Percentiles rank a stretch among this genome's conserved stretches.
Conservation (phyloP, 2,113 vertebrate species). For the Geothlypis trichas region DNA sequence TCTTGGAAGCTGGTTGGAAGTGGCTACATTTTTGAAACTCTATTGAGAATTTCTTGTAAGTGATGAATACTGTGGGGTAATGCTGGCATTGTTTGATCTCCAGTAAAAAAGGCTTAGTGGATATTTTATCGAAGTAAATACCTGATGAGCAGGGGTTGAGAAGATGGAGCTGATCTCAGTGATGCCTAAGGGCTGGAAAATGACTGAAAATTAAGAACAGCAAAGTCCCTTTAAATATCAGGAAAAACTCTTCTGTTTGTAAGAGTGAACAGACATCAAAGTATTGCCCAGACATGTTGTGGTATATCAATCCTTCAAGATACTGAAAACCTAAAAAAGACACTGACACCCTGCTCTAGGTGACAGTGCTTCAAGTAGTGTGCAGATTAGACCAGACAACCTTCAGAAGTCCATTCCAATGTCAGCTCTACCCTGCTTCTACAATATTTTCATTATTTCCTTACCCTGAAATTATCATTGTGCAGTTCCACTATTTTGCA, state of each 20-base stretch:
- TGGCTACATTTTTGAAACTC: background rate
- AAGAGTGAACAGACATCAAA: background rate
- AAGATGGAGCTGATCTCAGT: background rate
- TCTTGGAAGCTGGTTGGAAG: background rate
- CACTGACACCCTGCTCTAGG: background rate
- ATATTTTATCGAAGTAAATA: background rate
- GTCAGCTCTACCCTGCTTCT: background rate
- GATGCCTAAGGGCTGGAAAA: background rate
- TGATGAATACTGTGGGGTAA: background rate
- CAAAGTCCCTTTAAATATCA: background rate
- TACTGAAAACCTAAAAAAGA: background rate
- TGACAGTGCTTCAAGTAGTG: rapidly evolving
- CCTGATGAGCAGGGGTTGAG: background rate
- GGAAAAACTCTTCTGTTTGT: background rate
- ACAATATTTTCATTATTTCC: background rate
- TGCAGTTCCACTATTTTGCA: background rate
- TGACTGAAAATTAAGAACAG: background rate
- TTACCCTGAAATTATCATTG: background rate
- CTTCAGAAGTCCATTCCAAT: background rate
- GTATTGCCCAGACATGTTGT: background rate
- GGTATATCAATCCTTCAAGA: background rate
- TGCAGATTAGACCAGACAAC: background rate
- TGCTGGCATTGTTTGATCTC: background rate
- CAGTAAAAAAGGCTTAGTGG: background rate
- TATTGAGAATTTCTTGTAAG: background rate